Percentiles rank a stretch among this genome's conserved stretches.
phyloP scores from a whole-genome alignment of 2,113 vertebrate species.

The Dendrocopos noguchii region DNA sequence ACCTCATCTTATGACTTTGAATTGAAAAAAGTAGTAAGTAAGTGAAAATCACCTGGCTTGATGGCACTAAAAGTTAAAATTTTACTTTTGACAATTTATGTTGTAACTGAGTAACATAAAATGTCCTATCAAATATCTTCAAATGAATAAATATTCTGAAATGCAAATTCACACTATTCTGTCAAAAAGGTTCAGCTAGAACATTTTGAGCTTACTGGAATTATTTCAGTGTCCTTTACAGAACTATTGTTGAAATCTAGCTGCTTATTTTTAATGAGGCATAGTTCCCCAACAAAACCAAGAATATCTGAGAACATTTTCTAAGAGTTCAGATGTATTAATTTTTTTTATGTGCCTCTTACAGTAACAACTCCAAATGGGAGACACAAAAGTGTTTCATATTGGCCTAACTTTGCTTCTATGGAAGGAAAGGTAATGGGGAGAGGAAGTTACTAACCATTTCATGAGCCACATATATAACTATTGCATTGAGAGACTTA shows the following conservation, averaged over 20 bases:
- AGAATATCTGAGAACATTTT: not conserved
- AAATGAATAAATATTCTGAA: not conserved
- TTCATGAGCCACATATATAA: not conserved
- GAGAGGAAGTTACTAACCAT: not conserved
- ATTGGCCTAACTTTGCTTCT: not conserved
- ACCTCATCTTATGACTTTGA: not conserved
- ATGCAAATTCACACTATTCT: not conserved
- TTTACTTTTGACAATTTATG: not conserved
- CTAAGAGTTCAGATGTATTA: not conserved
- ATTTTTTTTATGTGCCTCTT: not conserved
- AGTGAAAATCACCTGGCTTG: not conserved
- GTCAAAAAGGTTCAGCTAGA: not conserved
- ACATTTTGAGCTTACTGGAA: not conserved
- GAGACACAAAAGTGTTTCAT: not conserved
- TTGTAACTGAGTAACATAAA: not conserved
- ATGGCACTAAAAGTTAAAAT: not conserved
- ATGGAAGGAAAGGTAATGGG: not conserved
- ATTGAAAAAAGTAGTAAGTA: not conserved
- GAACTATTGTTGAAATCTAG: not conserved
- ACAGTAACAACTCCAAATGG: not conserved
- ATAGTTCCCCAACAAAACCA: not conserved
- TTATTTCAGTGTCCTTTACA: not conserved
- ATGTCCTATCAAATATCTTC: not conserved
- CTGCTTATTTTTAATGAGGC: not conserved
- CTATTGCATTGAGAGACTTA: not conserved